A percentile compares a stretch with the other conserved stretches of the same genome.
Conservation (phyloP, 2,888 invertebrate genomes). For the Trichopoda pennipes region DNA sequence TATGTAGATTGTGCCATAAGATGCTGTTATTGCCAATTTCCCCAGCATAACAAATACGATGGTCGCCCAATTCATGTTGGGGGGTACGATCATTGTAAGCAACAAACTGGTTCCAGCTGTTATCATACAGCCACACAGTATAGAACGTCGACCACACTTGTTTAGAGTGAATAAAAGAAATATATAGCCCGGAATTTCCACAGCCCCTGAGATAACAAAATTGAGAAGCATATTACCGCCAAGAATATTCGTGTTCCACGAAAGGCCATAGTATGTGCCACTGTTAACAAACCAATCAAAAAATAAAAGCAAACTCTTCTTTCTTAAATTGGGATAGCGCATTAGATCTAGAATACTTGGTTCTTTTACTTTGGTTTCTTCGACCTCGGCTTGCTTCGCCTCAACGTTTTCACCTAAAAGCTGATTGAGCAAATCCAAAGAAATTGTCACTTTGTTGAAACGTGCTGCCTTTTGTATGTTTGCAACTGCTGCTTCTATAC, state of each 20-base stretch:
- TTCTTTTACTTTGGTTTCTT: slow-evolving; percentile 73
- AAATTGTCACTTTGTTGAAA: slow-evolving; percentile 84
- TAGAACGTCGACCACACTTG: slow-evolving; percentile 86
- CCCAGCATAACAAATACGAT: slow-evolving; percentile 86
- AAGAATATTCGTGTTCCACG: slow-evolving; percentile 87
- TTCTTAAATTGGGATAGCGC: slow-evolving; percentile 84
- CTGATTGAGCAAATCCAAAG: slow-evolving; percentile 82
- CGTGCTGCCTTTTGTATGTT: slow-evolving; percentile 85
- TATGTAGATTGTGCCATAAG: slow-evolving; percentile 88
- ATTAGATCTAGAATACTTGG: slow-evolving; percentile 83
- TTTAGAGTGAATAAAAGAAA: slow-evolving; percentile 86
- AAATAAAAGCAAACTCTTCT: slow-evolving; percentile 86
- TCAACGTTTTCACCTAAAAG: slow-evolving; percentile 81
- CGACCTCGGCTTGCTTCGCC: slow-evolving; percentile 68
- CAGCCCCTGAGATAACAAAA: slow-evolving; percentile 87
- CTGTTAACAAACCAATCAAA: slow-evolving; percentile 90
- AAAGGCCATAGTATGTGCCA: slow-evolving; percentile 89
- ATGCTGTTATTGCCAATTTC: slow-evolving; percentile 87
- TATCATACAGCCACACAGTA: slow-evolving; percentile 87
- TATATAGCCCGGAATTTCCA: slow-evolving; percentile 88
- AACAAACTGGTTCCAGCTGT: slow-evolving; percentile 84
- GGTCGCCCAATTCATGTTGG: slow-evolving; percentile 82
- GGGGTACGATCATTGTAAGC: slow-evolving; percentile 83
- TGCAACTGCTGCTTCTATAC: slow-evolving; percentile 84
- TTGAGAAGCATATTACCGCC: slow-evolving; percentile 88